These are phyloP conservation scores for Macquaria australasica DNA, from an alignment of 2,113 vertebrate species.

Conservation along the genomic window DNA sequence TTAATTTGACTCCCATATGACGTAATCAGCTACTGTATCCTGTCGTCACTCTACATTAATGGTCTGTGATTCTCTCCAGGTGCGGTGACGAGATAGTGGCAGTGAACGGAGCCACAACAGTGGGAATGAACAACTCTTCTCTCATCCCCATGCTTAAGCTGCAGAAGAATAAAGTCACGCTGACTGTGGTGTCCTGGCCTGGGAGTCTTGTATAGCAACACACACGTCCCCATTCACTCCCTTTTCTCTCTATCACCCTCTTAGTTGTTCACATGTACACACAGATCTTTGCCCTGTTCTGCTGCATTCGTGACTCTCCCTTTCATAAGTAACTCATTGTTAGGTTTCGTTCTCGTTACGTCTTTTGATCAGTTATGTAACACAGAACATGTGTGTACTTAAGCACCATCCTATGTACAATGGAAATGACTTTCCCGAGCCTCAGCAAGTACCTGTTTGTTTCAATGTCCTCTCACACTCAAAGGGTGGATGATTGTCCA, in stretches of 20 bases:
- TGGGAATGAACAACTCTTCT: slow-evolving; percentile 93
- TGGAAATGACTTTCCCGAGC: background rate
- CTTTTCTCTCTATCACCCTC: background rate
- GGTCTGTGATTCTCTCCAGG: slow-evolving; percentile 71
- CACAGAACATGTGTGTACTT: background rate
- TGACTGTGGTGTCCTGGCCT: slow-evolving; percentile 95
- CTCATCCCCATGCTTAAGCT: slow-evolving; percentile 95
- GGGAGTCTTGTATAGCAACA: slow-evolving; percentile 88
- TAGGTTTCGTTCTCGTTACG: slow-evolving; percentile 1
- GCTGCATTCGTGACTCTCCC: slow-evolving; percentile 39
- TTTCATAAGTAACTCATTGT: background rate
- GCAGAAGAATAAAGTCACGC: slow-evolving; percentile 91
- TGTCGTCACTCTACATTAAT: background rate
- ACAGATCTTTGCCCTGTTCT: slow-evolving; percentile 20
- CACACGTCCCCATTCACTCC: background rate
- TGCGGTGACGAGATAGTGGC: slow-evolving; percentile 96
- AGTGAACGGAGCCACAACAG: slow-evolving; percentile 90
- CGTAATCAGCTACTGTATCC: background rate
- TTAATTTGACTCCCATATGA: background rate
- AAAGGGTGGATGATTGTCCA: slow-evolving; percentile 3
- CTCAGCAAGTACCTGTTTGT: background rate
- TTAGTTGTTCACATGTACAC: background rate
- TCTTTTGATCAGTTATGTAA: slow-evolving; percentile 18
- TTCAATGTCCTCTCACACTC: slow-evolving; percentile 2
- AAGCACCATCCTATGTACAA: background rate